Conservation (phyloP, 2,113 vertebrate genomes). For the Caloenas nicobarica region DNA sequence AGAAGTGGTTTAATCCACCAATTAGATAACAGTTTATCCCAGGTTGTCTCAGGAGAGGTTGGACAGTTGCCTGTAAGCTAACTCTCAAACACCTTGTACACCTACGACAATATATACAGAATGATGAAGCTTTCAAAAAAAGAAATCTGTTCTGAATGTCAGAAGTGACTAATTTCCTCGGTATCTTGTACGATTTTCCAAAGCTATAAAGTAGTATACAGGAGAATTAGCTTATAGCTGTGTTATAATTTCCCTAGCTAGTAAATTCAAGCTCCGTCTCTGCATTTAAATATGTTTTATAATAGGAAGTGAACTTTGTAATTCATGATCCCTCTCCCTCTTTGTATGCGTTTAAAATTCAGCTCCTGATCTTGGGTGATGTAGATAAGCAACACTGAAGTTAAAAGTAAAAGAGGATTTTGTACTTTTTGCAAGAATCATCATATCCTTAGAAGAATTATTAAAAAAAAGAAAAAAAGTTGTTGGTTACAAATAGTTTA, state of each 20-base stretch:
- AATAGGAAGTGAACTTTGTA: neutral
- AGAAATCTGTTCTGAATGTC: neutral
- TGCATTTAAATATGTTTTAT: slow-evolving; percentile 34
- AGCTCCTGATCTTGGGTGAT: neutral
- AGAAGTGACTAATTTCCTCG: neutral
- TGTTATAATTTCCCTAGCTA: slow-evolving; percentile 42
- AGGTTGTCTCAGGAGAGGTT: neutral
- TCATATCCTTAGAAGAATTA: neutral
- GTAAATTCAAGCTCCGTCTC: slow-evolving; percentile 5
- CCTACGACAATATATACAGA: neutral
- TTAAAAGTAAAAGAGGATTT: neutral
- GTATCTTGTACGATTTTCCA: neutral
- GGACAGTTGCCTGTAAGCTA: neutral
- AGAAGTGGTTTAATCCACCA: neutral
- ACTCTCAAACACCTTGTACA: neutral
- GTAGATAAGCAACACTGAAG: neutral
- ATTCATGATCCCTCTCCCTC: neutral
- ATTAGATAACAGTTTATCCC: neutral
- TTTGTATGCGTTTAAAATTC: neutral
- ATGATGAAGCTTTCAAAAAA: slow-evolving; percentile 6
- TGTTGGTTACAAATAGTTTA: neutral
- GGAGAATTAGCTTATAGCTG: slow-evolving; percentile 8
- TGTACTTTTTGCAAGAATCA: neutral
- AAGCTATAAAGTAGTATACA: neutral
- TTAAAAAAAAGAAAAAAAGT: neutral